Base-by-base conservation (phyloP, 2,113 vertebrate species). In the Podiceps cristatus region DNA sequence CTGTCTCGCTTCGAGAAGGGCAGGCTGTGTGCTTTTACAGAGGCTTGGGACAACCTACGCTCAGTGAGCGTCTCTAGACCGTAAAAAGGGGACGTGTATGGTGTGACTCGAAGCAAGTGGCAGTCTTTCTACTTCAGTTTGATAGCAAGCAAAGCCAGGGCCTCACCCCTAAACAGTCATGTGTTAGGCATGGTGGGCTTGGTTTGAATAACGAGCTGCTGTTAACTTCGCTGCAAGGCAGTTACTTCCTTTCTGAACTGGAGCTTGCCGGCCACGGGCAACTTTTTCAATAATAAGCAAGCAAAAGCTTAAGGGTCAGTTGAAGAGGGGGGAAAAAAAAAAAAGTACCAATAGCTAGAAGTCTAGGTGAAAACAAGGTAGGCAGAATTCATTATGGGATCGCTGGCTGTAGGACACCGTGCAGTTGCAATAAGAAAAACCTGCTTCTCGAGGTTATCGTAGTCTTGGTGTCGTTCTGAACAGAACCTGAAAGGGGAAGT, bases 391-490 rank as follows among this genome's bases (percentile, higher is more conserved):
- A 0, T 11, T 12, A 6, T 11, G 73, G 56, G 15, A 7, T 50
- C 9, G 1, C 6, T 16, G 67, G 5, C 35, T 40, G 59, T 18
- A 14, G 40, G 27, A 20, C 2, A 9, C 16, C 3, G 2, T 8
- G 31, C 27, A 31, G 35, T 2, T 31, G 44, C 8, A 44, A 3
- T 5, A 20, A 59, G 53, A 40, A 45, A 27, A 53, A 3, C 2
- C 7, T 9, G 18, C 13, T 37, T 8, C 7, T 28, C 0, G 56
- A 37, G 13, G 7, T 19, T 13, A 1, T 6, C 35, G 56, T 24
- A 63, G 60, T 16, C 18, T 23, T 28, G 53, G 40, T 45, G 53
- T 2, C 0, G 0, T 18, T 4, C 2, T 9, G 50, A 71, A 31
- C 63, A 63, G 55, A 56, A 40, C 22, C 77, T 35, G 1, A 49